These are phyloP conservation scores for Ranitomeya variabilis DNA, from an alignment of 2,113 vertebrate species.

Conservation along the genomic window DNA sequence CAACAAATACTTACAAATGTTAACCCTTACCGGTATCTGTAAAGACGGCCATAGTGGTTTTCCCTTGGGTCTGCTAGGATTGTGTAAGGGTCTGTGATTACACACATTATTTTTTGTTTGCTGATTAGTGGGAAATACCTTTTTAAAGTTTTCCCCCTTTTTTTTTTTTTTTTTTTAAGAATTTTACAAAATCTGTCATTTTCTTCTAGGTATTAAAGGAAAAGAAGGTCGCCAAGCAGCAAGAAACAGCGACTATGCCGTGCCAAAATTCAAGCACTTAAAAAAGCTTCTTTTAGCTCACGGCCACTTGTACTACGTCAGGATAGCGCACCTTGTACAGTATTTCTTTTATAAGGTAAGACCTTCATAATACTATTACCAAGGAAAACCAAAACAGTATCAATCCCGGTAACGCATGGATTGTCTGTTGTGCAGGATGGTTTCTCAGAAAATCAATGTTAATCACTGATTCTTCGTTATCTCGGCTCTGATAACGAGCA, in stretches of 20 bases:
- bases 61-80: too few relatives aligned
- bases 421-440: neutral
- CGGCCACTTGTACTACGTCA: slow-evolving; percentile 97
- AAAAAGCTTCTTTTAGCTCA: slow-evolving; percentile 91
- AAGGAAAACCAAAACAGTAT: neutral
- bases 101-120: too few relatives aligned
- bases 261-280: slow-evolving; percentile 96
- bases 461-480: neutral
- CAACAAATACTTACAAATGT: too few relatives aligned
- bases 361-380: too few relatives aligned
- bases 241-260: slow-evolving; percentile 95
- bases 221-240: slow-evolving; percentile 96
- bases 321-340: slow-evolving; percentile 97
- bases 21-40: too few relatives aligned
- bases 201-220: slow-evolving; percentile 88
- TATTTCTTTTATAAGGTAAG: slow-evolving; percentile 99
- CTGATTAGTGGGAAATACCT: neutral
- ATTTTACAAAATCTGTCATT: neutral
- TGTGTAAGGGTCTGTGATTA: too few relatives aligned
- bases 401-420: neutral
- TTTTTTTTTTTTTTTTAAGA: too few relatives aligned
- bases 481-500: neutral
- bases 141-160: neutral
- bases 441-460: neutral
- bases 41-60: too few relatives aligned